Percentiles rank a stretch among this genome's conserved stretches.
These are phyloP conservation scores for Cepaea hortensis DNA, from an alignment of 2,888 invertebrate genomes.

Conservation along the genomic window DNA sequence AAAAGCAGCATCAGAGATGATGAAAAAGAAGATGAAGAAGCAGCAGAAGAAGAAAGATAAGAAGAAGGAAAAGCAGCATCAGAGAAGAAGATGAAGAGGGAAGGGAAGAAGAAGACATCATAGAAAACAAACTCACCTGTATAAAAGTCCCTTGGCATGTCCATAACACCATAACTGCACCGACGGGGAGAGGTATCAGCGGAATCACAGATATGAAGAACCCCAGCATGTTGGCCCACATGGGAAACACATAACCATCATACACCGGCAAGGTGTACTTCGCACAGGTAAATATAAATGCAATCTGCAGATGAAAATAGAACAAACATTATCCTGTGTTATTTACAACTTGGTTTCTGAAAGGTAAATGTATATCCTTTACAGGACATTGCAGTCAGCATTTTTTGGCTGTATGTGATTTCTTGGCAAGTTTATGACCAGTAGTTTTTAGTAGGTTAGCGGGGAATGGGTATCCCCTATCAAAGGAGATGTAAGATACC, in stretches of 20 bases:
- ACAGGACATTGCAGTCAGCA: too few relatives aligned
- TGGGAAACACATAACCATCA: slow-evolving; percentile 73
- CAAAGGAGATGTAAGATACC: too few relatives aligned
- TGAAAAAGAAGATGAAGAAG: too few relatives aligned
- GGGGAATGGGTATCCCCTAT: too few relatives aligned
- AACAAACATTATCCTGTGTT: too few relatives aligned
- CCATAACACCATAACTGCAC: slow-evolving; percentile 59
- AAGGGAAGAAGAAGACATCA: not conserved
- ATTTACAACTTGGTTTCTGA: too few relatives aligned
- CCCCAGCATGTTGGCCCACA: slow-evolving; percentile 69
- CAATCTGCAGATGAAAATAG: slow-evolving; percentile 55
- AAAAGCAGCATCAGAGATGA: too few relatives aligned
- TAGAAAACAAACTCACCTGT: slow-evolving; percentile 55
- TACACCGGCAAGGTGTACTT: slow-evolving; percentile 68
- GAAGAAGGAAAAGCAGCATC: not conserved
- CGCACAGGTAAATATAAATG: slow-evolving; percentile 66
- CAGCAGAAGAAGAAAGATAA: too few relatives aligned
- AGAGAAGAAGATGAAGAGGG: not conserved
- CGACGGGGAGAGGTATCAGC: slow-evolving; percentile 64
- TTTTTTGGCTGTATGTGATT: too few relatives aligned
- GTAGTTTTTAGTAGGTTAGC: too few relatives aligned
- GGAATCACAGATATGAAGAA: slow-evolving; percentile 66
- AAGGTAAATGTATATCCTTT: too few relatives aligned
- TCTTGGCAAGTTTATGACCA: too few relatives aligned
- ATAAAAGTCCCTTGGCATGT: slow-evolving; percentile 58